Conservation (phyloP, 2,888 invertebrate species). For the Thecophora atra region DNA sequence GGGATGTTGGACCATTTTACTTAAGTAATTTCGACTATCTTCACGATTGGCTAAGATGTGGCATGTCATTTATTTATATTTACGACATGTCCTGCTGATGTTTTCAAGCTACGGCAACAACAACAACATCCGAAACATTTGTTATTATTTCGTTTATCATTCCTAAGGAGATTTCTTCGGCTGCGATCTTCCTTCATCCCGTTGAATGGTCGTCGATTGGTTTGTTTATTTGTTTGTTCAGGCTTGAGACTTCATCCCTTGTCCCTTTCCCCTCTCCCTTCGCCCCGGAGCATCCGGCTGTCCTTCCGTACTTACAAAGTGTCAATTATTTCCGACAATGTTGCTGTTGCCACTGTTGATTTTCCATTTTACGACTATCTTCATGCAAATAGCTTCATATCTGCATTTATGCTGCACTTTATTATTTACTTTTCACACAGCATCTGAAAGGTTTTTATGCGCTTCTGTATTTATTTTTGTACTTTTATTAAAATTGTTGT, state of each 20-base stretch:
- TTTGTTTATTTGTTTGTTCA: neutral
- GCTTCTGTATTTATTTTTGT: slow-evolving; percentile 25
- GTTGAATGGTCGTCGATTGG: neutral
- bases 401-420: neutral
- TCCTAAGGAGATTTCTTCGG: neutral
- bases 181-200: neutral
- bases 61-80: slow-evolving; percentile 21
- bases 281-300: slow-evolving; percentile 11
- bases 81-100: slow-evolving; percentile 32
- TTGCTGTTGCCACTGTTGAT: slow-evolving; percentile 16
- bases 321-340: slow-evolving; percentile 29
- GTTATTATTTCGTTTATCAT: slow-evolving; percentile 17
- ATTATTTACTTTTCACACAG: slow-evolving; percentile 22
- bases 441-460: neutral
- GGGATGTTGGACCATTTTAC: slow-evolving; percentile 2
- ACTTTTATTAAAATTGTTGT: slow-evolving; percentile 20
- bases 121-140: neutral
- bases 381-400: slow-evolving; percentile 16
- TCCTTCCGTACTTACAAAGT: slow-evolving; percentile 21
- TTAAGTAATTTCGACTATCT: slow-evolving; percentile 13
- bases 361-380: slow-evolving; percentile 24
- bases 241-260: too few species aligned
- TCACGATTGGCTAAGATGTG: slow-evolving; percentile 10
- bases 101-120: neutral
- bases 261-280: slow-evolving; percentile 2